Conservation (phyloP, 2,797 vertebrate species). For the Phoebastria nigripes region DNA sequence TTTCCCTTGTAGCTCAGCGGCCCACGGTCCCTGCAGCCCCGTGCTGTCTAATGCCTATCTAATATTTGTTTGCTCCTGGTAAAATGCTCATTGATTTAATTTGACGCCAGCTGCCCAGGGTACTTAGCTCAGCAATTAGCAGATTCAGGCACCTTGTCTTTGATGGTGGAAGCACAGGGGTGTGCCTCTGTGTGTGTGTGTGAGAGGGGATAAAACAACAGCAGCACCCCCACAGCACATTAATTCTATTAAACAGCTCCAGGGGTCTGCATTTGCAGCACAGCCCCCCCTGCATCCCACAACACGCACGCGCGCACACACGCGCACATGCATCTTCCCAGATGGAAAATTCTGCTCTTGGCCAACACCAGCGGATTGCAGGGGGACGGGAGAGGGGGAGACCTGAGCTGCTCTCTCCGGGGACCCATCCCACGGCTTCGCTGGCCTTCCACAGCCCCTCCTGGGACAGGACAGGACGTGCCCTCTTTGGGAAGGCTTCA, state of each 20-base stretch:
- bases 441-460: neutral
- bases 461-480: fast-evolving
- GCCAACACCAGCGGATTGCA: neutral
- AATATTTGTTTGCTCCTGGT: neutral
- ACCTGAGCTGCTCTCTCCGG: neutral
- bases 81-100: constrained; percentile 31
- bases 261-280: neutral
- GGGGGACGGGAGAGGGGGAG: neutral
- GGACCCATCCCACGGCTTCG: neutral
- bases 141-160: neutral
- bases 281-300: neutral
- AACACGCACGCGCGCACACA: neutral
- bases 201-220: neutral
- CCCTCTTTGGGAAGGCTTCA: neutral
- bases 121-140: constrained; percentile 47
- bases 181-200: too few relatives aligned
- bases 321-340: neutral
- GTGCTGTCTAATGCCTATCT: neutral
- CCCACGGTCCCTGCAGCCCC: neutral
- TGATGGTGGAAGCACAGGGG: neutral
- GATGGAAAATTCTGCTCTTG: constrained; percentile 51
- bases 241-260: neutral
- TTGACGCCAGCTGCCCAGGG: constrained; percentile 35
- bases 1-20: neutral
- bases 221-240: neutral